Evolutionary conservation across 2,113 vertebrate genomes (phyloP).

Genomic region (Cygnus buccinator): DNA sequence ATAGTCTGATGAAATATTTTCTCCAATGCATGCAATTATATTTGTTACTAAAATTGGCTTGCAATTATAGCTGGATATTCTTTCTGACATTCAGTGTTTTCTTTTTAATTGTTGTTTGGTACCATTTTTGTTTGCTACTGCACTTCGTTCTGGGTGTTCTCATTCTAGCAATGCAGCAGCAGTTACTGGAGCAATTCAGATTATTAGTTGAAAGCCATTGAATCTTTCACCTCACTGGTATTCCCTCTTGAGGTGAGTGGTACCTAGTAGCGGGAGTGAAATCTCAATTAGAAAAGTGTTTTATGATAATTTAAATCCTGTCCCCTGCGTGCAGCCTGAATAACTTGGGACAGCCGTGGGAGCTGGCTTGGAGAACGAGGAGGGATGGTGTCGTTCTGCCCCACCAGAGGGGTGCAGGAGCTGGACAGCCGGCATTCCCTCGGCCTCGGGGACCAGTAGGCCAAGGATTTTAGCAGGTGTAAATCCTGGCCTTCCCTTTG

Average conservation of each 20-base stretch:
- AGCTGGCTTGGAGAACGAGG: neutral
- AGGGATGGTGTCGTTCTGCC: neutral
- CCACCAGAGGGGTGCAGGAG: neutral
- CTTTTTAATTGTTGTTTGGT: neutral
- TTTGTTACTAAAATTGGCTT: slow-evolving; percentile 44
- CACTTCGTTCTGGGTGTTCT: neutral
- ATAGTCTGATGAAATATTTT: slow-evolving; percentile 32
- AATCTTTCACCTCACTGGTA: neutral
- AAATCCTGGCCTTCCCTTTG: neutral
- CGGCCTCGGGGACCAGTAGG: neutral
- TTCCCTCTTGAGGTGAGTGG: neutral
- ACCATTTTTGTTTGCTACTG: neutral
- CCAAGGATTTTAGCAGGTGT: neutral
- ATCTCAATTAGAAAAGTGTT: neutral
- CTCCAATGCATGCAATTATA: slow-evolving; percentile 18
- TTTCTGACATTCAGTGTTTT: neutral
- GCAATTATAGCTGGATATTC: slow-evolving; percentile 18
- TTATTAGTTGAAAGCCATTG: neutral
- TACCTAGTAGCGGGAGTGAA: neutral
- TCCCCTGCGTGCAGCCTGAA: neutral
- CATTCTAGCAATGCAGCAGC: neutral
- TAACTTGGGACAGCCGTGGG: neutral
- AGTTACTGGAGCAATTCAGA: neutral
- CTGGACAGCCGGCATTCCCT: neutral
- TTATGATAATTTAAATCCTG: neutral